phyloP scores from a whole-genome alignment of 1,140 invertebrate genomes.

The Papilio glaucus region DNA sequence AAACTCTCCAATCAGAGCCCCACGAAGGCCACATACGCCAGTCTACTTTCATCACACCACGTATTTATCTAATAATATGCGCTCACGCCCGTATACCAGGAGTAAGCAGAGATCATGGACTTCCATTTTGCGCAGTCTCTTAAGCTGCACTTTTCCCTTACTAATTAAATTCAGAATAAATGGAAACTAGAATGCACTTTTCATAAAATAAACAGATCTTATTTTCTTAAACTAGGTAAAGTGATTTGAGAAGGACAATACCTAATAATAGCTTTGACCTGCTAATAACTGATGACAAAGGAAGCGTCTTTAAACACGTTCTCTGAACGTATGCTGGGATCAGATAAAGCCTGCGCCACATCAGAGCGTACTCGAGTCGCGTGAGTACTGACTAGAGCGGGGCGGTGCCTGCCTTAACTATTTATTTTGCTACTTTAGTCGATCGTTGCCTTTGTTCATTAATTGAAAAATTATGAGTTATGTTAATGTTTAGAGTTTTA shows the following conservation, averaged over 20 bases:
- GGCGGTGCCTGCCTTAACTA: not conserved
- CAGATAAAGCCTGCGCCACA: not conserved
- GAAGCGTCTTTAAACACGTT: constrained; percentile 12
- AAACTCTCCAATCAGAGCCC: no score
- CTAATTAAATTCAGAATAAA: no score
- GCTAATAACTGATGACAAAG: constrained; percentile 12
- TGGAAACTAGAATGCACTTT: not conserved
- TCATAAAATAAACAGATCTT: not conserved
- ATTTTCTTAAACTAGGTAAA: not conserved
- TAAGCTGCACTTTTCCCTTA: no score
- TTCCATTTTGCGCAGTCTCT: no score
- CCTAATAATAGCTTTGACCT: not conserved
- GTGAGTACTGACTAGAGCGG: not conserved
- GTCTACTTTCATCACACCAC: no score
- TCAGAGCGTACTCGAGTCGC: not conserved
- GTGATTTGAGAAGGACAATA: no score
- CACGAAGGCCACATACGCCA: no score
- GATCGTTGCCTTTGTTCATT: not conserved
- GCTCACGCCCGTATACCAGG: no score
- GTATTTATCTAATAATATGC: no score
- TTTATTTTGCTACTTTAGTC: constrained; percentile 5
- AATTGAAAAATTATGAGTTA: not conserved
- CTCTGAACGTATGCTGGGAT: not conserved
- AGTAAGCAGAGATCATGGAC: no score
- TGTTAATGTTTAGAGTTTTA: not conserved